Percentiles rank a stretch among this genome's conserved stretches.
Evolutionary conservation across 2,888 invertebrate species (phyloP).

Genomic region (Periphyllus acericola): DNA sequence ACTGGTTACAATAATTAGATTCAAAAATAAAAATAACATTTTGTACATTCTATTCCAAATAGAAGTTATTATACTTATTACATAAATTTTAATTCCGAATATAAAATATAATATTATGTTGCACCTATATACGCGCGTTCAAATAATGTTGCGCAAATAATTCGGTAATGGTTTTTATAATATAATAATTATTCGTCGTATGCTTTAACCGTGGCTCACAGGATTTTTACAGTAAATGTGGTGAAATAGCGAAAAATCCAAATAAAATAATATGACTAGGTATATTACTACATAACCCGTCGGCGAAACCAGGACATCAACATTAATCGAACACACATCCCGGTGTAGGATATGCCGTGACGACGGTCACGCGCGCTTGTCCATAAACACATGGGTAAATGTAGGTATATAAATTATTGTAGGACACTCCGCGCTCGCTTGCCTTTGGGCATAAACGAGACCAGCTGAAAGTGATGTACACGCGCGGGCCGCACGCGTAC

Average conservation of each 20-base stretch:
- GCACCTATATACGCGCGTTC: neutral
- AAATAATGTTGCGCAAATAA: neutral
- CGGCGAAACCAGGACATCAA: too few species aligned
- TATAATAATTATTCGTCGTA: neutral
- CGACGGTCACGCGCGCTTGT: too few species aligned
- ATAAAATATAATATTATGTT: too few species aligned
- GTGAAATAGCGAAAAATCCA: neutral
- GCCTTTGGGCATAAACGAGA: neutral
- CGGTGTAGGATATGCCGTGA: too few species aligned
- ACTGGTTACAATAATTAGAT: neutral
- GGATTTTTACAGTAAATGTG: neutral
- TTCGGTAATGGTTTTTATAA: neutral
- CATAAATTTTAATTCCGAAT: neutral
- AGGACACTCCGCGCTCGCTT: too few species aligned
- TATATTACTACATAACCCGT: neutral
- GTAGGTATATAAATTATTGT: too few species aligned
- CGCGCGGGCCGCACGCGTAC: neutral
- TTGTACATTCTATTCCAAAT: neutral
- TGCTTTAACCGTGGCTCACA: neutral
- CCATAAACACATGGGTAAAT: too few species aligned
- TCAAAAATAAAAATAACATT: neutral
- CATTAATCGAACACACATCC: too few species aligned
- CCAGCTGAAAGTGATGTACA: neutral
- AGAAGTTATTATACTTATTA: neutral
- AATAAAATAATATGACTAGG: neutral